A percentile compares a stretch with the other conserved stretches of the same genome.
phyloP scores from a whole-genome alignment of 2,113 vertebrate species.

The Coryphaenoides rupestris region DNA sequence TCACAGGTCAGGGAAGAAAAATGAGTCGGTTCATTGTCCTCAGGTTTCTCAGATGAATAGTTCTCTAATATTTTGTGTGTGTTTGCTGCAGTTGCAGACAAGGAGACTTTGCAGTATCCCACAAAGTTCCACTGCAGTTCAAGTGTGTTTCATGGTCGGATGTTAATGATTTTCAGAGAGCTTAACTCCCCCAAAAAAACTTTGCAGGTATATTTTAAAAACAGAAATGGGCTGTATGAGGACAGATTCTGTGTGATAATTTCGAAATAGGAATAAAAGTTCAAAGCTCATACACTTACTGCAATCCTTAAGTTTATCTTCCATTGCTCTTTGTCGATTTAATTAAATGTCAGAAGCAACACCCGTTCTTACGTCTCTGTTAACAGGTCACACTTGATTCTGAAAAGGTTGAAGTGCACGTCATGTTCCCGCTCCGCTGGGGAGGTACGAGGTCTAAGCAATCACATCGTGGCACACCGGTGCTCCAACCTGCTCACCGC shows the following conservation, averaged over 20 bases:
- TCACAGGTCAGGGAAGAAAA: too few relatives aligned
- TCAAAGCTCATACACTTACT: background rate
- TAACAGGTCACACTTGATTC: conserved; percentile 3
- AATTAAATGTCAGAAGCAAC: background rate
- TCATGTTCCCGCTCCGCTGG: conserved; percentile 2
- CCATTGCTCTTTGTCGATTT: background rate
- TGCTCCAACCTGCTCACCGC: background rate
- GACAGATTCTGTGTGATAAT: conserved; percentile 3
- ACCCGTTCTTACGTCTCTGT: conserved; percentile 1
- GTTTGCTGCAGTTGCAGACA: too few relatives aligned
- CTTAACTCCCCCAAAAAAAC: too few relatives aligned
- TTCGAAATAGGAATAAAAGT: background rate
- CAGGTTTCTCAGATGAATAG: too few relatives aligned
- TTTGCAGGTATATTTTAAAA: conserved; percentile 6
- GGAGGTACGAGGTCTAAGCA: background rate
- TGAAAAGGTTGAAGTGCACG: conserved; percentile 3
- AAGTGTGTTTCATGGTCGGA: too few relatives aligned
- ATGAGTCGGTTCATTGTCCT: too few relatives aligned
- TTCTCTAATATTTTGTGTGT: too few relatives aligned
- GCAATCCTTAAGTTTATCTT: background rate
- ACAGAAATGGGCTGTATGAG: background rate
- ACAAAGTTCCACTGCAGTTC: too few relatives aligned
- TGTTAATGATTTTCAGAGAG: too few relatives aligned
- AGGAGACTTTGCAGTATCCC: too few relatives aligned
- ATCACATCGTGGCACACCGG: background rate